Evolutionary conservation across 2,888 invertebrate species (phyloP).

Genomic region (Drepanosiphum platanoidis): DNA sequence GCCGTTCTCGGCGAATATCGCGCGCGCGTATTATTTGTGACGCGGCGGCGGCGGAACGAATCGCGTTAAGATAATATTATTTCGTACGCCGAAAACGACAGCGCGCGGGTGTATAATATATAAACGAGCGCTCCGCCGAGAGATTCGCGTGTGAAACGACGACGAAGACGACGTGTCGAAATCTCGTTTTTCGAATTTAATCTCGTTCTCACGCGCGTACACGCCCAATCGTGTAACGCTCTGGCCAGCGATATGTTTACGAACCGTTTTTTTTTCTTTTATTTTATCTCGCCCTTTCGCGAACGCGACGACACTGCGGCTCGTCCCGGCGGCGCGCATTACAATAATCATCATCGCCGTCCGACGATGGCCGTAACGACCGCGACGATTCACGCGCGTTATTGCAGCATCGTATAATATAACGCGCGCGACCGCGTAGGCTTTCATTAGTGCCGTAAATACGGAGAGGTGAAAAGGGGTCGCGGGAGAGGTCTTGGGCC

Average conservation of each 20-base stretch:
- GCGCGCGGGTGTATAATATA: not conserved
- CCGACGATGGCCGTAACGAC: no score
- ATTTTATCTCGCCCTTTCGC: not conserved
- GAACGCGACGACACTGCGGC: not conserved
- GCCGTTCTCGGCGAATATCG: no score
- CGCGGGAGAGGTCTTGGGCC: not conserved
- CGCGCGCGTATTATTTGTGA: no score
- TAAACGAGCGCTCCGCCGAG: not conserved
- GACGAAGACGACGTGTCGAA: no score
- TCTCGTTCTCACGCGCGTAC: no score
- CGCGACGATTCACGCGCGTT: not conserved
- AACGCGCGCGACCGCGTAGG: not conserved
- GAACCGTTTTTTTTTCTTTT: no score
- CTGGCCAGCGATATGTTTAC: no score
- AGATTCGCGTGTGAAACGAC: not conserved
- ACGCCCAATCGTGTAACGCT: no score
- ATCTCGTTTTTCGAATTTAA: no score
- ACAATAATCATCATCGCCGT: no score
- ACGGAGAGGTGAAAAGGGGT: not conserved
- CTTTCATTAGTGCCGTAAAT: slow-evolving; percentile 31
- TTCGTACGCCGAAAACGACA: not conserved
- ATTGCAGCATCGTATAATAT: not conserved
- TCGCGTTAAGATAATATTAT: not conserved
- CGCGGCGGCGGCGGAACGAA: not conserved
- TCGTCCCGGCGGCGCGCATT: no score